Base-by-base conservation (phyloP, 2,113 vertebrate genomes). In the Lanius collurio region DNA sequence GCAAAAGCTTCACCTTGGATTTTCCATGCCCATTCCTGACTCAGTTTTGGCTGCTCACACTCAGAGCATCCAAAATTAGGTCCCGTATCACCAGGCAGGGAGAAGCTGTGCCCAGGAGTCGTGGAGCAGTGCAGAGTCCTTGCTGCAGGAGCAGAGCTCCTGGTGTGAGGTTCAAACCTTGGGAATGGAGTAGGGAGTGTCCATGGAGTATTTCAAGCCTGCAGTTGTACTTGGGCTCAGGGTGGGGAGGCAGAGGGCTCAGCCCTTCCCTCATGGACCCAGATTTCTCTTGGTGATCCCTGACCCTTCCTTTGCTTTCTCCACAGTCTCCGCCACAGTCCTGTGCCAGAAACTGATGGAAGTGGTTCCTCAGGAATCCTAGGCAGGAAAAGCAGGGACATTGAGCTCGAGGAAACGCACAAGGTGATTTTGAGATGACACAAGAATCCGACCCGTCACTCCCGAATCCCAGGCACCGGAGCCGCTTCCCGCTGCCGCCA, bases 281-380 rank as follows among this genome's bases (percentile, higher is more conserved):
- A 9, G 20, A 2, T 44, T 6, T 0, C 0, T 8, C 19, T 6
- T 23, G 47, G 9, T 2, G 2, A 17, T 52, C 56, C 74, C 63
- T 91, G 87, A 93, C 60, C 23, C 13, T 2, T 12, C 0, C 75
- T 89, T 76, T 20, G 44, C 65, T 90, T 47, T 42, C 69, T 69
- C 63, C 56, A 8, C 50, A 99, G 99, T 97, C 83, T 98, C 98
- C 0, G 69, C 97, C 8, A 99, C 99, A 0, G 98, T 98, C 19
- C 52, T 98, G 26, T 99, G 97, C 94, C 99, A 99, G 98, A 99
- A 99, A 82, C 24, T 99, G 93, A 97, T 99, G 98, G 98, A 99
- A 28, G 99, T 99, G 67, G 99, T 99, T 68, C 99, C 99, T 2
- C 99, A 99, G 94, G 97, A 98, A 87, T 98, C 98, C 1, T 99